Base-by-base conservation (phyloP, 23 tunicate species). In the Ciona savignyi region DNA sequence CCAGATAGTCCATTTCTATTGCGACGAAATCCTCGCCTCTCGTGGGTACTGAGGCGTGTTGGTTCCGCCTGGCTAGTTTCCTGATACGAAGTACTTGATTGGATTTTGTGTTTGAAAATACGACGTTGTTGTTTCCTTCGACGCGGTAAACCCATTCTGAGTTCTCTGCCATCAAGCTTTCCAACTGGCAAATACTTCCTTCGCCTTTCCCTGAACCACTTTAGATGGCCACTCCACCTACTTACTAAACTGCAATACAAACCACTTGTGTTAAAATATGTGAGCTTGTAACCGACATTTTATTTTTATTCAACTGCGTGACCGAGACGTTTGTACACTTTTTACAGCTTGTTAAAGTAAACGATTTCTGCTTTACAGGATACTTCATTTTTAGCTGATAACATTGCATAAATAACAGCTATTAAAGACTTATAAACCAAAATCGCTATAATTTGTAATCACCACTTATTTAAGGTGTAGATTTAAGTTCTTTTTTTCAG, bases 71-170 rank as follows among this genome's bases (percentile, higher is more conserved):
- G 4, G 67, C 19, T n/a, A 82, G 33, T 61, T 82, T 82, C 21
- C 79, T 73, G 51, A 82, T 26, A 1, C 87, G 75, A 4, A 82
- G 75, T 3, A 82, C 30, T 11, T 32, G 25, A n/a, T 66, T 24
- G 35, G 60, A 72, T 49, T 21, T 75, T 4, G 42, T 42, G 32
- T 75, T 72, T 21, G 87, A 32, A 27, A 82, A 82, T 34, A 82
- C 60, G 28, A 75, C 74, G 65, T 82, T 75, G 67, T 82, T 74
- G 30, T 82, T 82, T 25, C 87, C 87, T 74, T 82, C 87, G 6
- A 23, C 65, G 23, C 80, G 35, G 62, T 82, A 82, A 28, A 26
- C 32, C 87, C 87, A 82, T 23, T 74, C 76, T 27, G 76, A 42
- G 9, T 42, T 15, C 56, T 42, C 56, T 9, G 56, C 56, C 56